Conservation (phyloP, 2,888 invertebrate genomes). For the Mylabris sibirica region DNA sequence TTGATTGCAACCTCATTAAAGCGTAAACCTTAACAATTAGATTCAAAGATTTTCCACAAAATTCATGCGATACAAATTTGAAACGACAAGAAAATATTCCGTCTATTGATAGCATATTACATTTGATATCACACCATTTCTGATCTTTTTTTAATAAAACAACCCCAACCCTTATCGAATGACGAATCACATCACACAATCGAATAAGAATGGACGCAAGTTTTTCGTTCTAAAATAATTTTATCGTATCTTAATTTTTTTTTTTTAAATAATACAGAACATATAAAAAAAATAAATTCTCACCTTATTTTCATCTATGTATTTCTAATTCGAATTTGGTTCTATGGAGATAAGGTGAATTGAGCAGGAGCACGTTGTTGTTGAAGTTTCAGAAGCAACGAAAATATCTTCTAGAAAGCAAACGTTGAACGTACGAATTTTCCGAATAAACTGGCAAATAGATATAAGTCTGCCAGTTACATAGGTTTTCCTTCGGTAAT, state of each 20-base stretch:
- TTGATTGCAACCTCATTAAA: background rate
- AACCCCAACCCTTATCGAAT: background rate
- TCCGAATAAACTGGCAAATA: constrained; percentile 34
- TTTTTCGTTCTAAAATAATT: no score
- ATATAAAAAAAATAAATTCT: background rate
- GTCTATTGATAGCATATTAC: no score
- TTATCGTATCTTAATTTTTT: no score
- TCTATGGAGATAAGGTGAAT: no score
- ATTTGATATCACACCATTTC: background rate
- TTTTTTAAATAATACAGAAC: no score
- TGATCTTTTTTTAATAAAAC: background rate
- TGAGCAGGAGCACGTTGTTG: background rate
- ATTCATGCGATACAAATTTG: no score
- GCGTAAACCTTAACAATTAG: background rate
- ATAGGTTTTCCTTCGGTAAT: constrained; percentile 26
- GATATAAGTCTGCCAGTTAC: constrained; percentile 32
- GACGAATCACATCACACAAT: no score
- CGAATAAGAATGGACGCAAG: no score
- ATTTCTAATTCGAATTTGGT: no score
- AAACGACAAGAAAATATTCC: no score
- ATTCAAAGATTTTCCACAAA: no score
- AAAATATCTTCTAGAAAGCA: constrained; percentile 12
- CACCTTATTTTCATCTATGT: background rate
- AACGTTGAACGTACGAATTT: constrained; percentile 18
- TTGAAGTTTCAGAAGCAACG: background rate